Evolutionary conservation across 2,888 invertebrate species (phyloP).

Genomic region (Plagodis dolabraria): DNA sequence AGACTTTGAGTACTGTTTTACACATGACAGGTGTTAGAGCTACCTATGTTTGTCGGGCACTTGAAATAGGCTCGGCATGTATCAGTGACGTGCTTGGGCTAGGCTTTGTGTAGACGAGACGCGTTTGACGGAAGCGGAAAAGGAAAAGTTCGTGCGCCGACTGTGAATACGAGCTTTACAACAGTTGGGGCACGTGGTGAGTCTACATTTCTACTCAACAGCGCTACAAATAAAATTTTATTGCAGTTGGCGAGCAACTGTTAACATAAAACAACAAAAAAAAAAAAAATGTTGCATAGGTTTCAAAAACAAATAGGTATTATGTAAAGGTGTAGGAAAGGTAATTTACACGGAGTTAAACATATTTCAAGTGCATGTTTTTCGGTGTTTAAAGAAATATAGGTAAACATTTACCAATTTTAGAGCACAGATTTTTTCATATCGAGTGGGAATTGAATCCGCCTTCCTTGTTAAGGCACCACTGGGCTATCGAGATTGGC

Average conservation of each 20-base stretch:
- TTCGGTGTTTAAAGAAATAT: too few relatives aligned
- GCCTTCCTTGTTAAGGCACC: too few relatives aligned
- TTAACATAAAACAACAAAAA: not conserved
- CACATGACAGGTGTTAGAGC: not conserved
- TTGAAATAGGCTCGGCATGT: constrained; percentile 26
- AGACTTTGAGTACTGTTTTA: constrained; percentile 10
- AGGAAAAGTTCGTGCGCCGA: constrained; percentile 28
- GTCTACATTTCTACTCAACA: constrained; percentile 4
- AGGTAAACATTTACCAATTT: too few relatives aligned
- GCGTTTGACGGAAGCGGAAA: constrained; percentile 31
- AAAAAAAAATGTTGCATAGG: not conserved
- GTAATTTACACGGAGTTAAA: too few relatives aligned
- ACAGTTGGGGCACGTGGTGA: constrained; percentile 6
- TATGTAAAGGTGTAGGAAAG: too few relatives aligned
- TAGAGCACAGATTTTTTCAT: too few relatives aligned
- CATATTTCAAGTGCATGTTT: too few relatives aligned
- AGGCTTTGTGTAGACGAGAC: constrained; percentile 30
- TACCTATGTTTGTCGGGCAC: constrained; percentile 20
- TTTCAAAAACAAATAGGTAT: too few relatives aligned
- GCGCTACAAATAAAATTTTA: not conserved
- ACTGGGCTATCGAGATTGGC: too few relatives aligned
- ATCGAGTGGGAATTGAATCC: too few relatives aligned
- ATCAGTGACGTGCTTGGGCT: constrained; percentile 26
- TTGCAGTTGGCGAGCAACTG: not conserved
- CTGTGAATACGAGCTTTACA: constrained; percentile 23